phyloP scores from a whole-genome alignment of 2,888 invertebrate species.

The Drosophila maculinotata region DNA sequence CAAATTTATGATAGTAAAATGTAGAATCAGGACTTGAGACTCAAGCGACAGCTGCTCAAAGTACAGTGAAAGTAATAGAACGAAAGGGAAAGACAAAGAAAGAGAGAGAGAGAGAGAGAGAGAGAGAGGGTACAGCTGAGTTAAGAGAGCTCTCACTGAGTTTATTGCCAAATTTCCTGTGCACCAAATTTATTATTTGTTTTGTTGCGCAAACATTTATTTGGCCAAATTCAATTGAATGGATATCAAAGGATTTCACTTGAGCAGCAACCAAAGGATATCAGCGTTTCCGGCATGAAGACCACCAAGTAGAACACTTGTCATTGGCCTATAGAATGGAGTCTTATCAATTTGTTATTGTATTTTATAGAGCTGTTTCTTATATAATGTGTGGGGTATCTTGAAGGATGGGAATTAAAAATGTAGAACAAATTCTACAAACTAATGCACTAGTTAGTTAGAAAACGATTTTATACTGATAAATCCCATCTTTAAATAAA shows the following conservation, averaged over 20 bases:
- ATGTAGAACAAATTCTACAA: too few relatives aligned
- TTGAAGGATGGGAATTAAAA: too few relatives aligned
- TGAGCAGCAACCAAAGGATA: background rate
- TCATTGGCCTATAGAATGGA: too few relatives aligned
- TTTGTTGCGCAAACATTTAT: constrained; percentile 1
- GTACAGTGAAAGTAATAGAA: background rate
- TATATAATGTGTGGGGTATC: too few relatives aligned
- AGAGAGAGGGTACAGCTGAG: background rate
- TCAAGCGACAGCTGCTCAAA: constrained; percentile 55
- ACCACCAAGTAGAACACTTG: constrained; percentile 21
- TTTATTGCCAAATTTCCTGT: constrained; percentile 12
- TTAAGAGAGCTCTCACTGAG: background rate
- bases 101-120: background rate
- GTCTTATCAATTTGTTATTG: too few relatives aligned
- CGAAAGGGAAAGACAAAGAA: background rate
- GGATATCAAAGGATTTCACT: background rate
- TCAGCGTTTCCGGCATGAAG: constrained; percentile 14
- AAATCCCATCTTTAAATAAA: too few relatives aligned
- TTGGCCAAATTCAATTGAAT: constrained; percentile 1
- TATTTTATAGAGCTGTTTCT: too few relatives aligned
- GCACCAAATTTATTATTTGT: background rate
- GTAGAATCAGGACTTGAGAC: constrained; percentile 11
- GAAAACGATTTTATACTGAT: too few relatives aligned
- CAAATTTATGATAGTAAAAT: constrained; percentile 64
- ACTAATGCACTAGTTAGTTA: too few relatives aligned